phyloP scores from a whole-genome alignment of 1,140 invertebrate species.

The Atta texana region DNA sequence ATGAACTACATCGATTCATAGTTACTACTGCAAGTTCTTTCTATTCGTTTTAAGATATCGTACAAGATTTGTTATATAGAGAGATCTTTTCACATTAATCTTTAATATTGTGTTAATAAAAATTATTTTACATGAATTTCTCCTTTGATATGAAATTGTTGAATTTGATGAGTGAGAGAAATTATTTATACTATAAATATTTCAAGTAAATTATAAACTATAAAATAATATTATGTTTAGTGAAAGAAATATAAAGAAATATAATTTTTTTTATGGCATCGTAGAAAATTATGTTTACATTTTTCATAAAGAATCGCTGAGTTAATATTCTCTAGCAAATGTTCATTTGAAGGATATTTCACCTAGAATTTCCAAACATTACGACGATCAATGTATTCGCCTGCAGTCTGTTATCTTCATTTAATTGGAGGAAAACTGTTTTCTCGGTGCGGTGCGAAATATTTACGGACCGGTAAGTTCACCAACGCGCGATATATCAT shows the following conservation, averaged over 20 bases:
- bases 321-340: neutral
- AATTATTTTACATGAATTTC: neutral
- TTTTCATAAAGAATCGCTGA: neutral
- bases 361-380: neutral
- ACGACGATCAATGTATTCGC: neutral
- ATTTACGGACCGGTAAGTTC: constrained; percentile 35
- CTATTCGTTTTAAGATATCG: neutral
- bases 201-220: neutral
- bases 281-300: neutral
- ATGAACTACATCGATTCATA: neutral
- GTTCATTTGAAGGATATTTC: neutral
- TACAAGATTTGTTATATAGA: neutral
- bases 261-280: neutral
- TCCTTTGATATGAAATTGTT: neutral
- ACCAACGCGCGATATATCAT: constrained; percentile 44
- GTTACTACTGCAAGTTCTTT: neutral
- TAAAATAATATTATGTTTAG: neutral
- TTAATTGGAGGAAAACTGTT: constrained; percentile 40
- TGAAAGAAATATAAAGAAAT: neutral
- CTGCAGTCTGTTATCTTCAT: neutral
- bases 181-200: neutral
- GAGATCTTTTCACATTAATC: neutral
- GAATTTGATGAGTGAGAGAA: neutral
- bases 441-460: neutral
- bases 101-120: neutral